Percentiles rank a stretch among this genome's conserved stretches.
Conservation (phyloP, 2,113 vertebrate genomes). For the Syngnathoides biaculeatus region DNA sequence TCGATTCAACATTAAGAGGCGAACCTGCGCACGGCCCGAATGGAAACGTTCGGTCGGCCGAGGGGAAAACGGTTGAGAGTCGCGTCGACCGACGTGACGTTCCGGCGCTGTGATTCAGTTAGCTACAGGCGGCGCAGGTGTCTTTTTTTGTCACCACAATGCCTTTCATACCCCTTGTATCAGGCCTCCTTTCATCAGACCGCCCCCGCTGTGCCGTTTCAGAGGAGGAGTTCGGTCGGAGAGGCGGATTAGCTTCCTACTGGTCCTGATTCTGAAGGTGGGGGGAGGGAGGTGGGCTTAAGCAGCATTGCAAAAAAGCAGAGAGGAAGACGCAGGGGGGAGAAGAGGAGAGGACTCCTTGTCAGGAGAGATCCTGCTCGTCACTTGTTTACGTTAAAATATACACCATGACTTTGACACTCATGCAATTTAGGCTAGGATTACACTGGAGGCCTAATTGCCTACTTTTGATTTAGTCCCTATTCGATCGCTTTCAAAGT, state of each 20-base stretch:
- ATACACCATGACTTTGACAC: not conserved
- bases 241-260: conserved; percentile 69
- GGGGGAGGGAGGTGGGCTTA: conserved; percentile 48
- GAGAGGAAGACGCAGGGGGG: conserved; percentile 34
- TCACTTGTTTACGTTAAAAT: conserved; percentile 67
- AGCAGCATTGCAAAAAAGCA: conserved; percentile 54
- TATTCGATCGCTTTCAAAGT: not conserved
- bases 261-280: conserved; percentile 61
- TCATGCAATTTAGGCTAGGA: not conserved
- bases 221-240: conserved; percentile 62
- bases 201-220: conserved; percentile 61
- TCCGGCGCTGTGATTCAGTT: conserved; percentile 52
- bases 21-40: conserved; percentile 32
- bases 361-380: conserved; percentile 47
- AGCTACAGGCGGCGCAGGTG: conserved; percentile 45
- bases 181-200: conserved; percentile 65
- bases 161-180: conserved; percentile 68
- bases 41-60: conserved; percentile 6
- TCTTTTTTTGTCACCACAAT: conserved; percentile 59
- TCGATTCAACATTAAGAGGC: conserved; percentile 19
- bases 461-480: not conserved
- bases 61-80: conserved; percentile 18
- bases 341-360: conserved; percentile 32
- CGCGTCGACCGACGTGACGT: conserved; percentile 26
- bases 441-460: not conserved